Evolutionary conservation across 1,140 invertebrate species (phyloP), one percentile per base, ranked within the genome.

Genomic region (Eriosoma lanigerum): DNA sequence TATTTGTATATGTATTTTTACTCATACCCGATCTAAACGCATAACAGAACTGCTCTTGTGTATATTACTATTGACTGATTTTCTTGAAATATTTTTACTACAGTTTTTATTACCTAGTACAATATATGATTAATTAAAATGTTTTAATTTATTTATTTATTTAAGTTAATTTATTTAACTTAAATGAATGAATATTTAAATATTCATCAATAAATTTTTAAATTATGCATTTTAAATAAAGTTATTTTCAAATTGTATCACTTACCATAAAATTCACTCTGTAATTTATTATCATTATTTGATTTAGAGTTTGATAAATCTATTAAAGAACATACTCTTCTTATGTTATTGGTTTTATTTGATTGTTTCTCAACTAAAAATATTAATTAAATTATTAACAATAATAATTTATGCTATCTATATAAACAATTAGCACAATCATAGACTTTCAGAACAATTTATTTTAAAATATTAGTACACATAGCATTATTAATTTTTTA

Each of bases 251-350:
- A 60, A 52, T 56, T 56, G 3, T 24, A 17, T 26, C 44, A 76
- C 29, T 76, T 58, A 76, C 72, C 50, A 62, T 78, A 48, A 44
- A 58, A 76, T 75, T 29, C 5, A 12, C n/a, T 13, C 54, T 76
- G 21, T 3, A 32, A 12, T 24, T 38, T 13, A 9, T 54, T 6
- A 19, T 78, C 56, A 26, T 44, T 78, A 19, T 8, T 44, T 26
- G 75, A 29, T 26, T 17, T 44, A 72, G 15, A n/a, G n/a, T 50
- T 6, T n/a, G 75, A 78, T 26, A 78, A 78, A 58, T 78, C 75
- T 46, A 58, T 15, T 13, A 78, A 78, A n/a, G 75, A 78, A 78
- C 56, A 78, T 26, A 78, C 75, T 48, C 21, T 78, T 12, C 75
- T 13, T 48, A 76, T 58, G 4, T 26, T n/a, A 0, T 29, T n/a